These are phyloP conservation scores for Cryptophagus acutangulus DNA, from an alignment of 2,888 invertebrate genomes.

Conservation along the genomic window DNA sequence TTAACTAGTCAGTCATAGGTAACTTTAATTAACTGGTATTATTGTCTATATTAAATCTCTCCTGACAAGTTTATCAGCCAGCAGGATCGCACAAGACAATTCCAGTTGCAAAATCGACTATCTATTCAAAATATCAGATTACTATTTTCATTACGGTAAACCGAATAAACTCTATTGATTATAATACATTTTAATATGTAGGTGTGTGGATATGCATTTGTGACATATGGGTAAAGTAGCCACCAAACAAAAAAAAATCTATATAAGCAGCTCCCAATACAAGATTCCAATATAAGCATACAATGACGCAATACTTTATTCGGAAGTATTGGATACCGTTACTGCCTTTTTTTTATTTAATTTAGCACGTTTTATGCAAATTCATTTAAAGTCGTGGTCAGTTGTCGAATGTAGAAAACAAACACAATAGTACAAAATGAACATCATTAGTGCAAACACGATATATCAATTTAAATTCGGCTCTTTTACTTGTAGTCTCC, in stretches of 20 bases:
- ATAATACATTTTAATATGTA: no score
- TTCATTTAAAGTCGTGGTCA: constrained; percentile 31
- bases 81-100: not conserved
- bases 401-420: constrained; percentile 29
- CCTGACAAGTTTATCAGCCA: not conserved
- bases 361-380: constrained; percentile 27
- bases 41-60: not conserved
- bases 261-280: constrained; percentile 29
- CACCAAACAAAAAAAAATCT: constrained; percentile 1
- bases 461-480: constrained; percentile 25
- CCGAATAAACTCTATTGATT: constrained; percentile 1
- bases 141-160: constrained; percentile 1
- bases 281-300: constrained; percentile 41
- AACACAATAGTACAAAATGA: constrained; percentile 27
- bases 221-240: constrained; percentile 25
- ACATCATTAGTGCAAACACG: constrained; percentile 29
- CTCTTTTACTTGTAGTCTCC: no score
- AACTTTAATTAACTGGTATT: not conserved
- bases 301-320: constrained; percentile 43
- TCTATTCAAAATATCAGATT: not conserved
- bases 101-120: not conserved
- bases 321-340: constrained; percentile 27
- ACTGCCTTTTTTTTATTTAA: constrained; percentile 7
- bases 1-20: not conserved
- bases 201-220: constrained; percentile 21